Evolutionary conservation across 2,113 vertebrate species (phyloP), one percentile per base, ranked within the genome.

Genomic region (Oreotrochilus melanogaster): DNA sequence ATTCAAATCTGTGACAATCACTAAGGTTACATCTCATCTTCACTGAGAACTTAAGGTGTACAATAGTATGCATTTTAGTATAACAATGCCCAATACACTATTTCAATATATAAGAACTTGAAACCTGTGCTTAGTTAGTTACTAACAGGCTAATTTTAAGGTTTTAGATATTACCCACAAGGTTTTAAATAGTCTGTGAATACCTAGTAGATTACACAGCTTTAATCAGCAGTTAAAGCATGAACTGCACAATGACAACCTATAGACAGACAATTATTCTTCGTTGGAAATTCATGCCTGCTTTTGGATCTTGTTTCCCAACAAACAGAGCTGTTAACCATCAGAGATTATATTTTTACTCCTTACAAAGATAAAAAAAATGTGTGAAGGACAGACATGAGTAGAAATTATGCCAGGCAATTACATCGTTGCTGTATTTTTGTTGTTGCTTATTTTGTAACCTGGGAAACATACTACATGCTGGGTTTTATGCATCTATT

Each of bases 321-420:
- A 69, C 76, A 96, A 72, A 78, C 60, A 92, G 75, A 93, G 43
- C 54, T 87, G 69, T 78, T 89, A 93, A 80, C 53, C 56, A 35
- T 27, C 43, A 88, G 43, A 67, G 31, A 71, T 47, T 66, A 9
- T 48, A 86, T 81, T 53, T 93, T 57, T 0, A 0, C 17, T 87
- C 48, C 86, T 87, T 74, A 82, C 27, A 78, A 81, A 88, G 53
- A 87, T 0, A 81, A 24, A 64, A 92, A 76, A 93, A 71, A 6
- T 8, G 2, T 10, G 2, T 45, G 69, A 92, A 80, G 60, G 57
- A 86, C 65, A 91, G 35, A 71, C 30, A 69, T 7, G 10, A 82
- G 54, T 23, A 73, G 35, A 86, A 94, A 93, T 1, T 3, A 80
- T 50, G 53, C 65, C 61, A 91, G 67, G 15, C 14, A 87, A 93